Base-by-base conservation (phyloP, 2,888 invertebrate genomes). In the Drosophila tanythrix region DNA sequence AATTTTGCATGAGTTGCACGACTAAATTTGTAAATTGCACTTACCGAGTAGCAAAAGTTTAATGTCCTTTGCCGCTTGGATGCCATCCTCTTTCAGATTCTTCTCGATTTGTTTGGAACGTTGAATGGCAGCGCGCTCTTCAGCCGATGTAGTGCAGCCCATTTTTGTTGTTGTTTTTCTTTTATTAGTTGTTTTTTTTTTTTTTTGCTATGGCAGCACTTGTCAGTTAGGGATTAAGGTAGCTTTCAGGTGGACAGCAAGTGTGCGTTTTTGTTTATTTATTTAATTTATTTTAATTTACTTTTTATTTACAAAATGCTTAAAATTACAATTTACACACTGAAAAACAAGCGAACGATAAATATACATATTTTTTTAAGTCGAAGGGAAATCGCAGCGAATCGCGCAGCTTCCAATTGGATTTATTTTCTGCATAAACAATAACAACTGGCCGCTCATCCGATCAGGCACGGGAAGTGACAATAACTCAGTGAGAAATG, bases 131-230 rank as follows among this genome's bases (percentile, higher is more conserved):
- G 98, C 98, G 94, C 99, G 96, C 95, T 99, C 99, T 94, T 99
- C 99, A 91, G 99, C 99, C 94, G 99, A 99, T 96, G 99, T 98
- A 93, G 99, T 98, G 95, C 99, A 99, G 94, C 99, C 99, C 99
- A 99, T 99, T 94, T 46, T 91, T 93, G 70, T 90, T 65, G n/a
- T 59, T 68, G 33, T 59, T 52, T 10, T 33, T 0, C 10, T 21
- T 31, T 31, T 40, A 21, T 5, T 33, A 69, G 72, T 57, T 80
- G 78, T 38, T 65, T 67, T 67, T 57, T 79, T 78, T 43, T 1
- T 40, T 60, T 51, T 63, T 71, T 81, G 69, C 69, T 66, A 67
- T 74, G 68, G 70, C 76, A 82, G 82, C 76, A 79, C 75, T 68
- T 69, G 57, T 76, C 70, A 64, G 53, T 74, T 51, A 21, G 57